phyloP scores from a whole-genome alignment of 1,140 invertebrate genomes.

The Thaumatotibia leucotreta region DNA sequence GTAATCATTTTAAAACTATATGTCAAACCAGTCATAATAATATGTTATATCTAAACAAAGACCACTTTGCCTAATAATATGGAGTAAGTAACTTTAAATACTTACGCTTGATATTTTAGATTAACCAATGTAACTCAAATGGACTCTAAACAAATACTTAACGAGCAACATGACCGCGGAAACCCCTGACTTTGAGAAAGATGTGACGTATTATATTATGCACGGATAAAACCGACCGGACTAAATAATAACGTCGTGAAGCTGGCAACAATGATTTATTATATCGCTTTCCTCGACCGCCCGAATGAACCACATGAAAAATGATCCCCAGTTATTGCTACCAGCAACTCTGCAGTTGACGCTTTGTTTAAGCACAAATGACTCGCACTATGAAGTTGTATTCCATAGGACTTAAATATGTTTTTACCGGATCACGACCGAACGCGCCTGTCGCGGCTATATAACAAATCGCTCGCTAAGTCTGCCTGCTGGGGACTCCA shows the following conservation, averaged over 20 bases:
- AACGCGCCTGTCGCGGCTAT: constrained; percentile 22
- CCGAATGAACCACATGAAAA: constrained; percentile 74
- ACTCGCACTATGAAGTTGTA: constrained; percentile 68
- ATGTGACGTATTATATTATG: constrained; percentile 53
- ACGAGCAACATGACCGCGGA: neutral
- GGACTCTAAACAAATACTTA: neutral
- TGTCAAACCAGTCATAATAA: too few relatives aligned
- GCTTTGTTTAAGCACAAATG: constrained; percentile 75
- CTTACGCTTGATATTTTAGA: neutral
- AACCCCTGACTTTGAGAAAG: constrained; percentile 16
- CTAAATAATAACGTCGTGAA: constrained; percentile 72
- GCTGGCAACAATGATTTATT: constrained; percentile 74
- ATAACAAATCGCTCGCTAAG: constrained; percentile 48
- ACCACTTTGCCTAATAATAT: too few relatives aligned
- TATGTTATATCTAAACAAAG: too few relatives aligned
- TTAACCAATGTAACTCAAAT: neutral
- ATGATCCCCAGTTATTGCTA: constrained; percentile 72
- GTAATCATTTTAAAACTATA: too few relatives aligned
- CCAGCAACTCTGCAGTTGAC: constrained; percentile 69
- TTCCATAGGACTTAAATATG: constrained; percentile 49
- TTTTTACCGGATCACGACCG: constrained; percentile 52
- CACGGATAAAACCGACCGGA: constrained; percentile 61
- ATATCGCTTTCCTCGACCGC: constrained; percentile 71
- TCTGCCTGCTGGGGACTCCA: neutral
- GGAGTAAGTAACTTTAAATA: neutral